Base-by-base conservation (phyloP, 2,888 invertebrate species). In the Calameuta idolon region DNA sequence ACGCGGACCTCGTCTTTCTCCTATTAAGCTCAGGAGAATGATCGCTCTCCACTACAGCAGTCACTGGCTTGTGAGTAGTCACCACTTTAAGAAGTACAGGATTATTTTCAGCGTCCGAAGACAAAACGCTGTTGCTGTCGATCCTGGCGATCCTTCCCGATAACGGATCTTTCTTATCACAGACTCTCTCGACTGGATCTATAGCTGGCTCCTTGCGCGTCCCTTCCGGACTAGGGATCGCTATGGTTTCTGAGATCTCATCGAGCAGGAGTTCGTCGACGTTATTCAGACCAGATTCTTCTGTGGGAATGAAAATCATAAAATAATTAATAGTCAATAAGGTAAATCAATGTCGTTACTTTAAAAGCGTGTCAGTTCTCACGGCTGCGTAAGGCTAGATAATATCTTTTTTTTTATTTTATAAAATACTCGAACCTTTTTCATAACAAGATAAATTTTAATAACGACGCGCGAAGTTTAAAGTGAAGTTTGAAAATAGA, bases 31-130 rank as follows among this genome's bases (percentile, higher is more conserved):
- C 69, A 1, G 76, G 74, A 4, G 76, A 68, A 34, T 81, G 79
- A 75, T 85, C 85, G 76, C 80, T 85, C 74, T 86, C 87, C 11
- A 88, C 85, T 68, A 84, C 78, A 11, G 86, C 87, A 9, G 86
- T 81, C 23, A 80, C 81, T 12, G 87, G 84, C 76, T 85, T 84
- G 73, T 87, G 87, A 5, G 84, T 85, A 23, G 83, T 85, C 12
- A 87, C 83, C 37, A 85, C 81, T 78, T 87, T 88, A 23, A 86
- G 75, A 0, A 87, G 78, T 11, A 87, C 86, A 74, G 83, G 84
- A 79, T 87, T 87, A 69, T 87, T 85, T 15, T 86, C 87, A 3
- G 84, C 76, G 40, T 85, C 84, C 5, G 71, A 71, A 31, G 71
- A 71, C 2, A 71, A 5, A 15, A 71, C 71, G 3, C 12, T 23